Base-by-base conservation (phyloP, 2,888 invertebrate genomes). In the Ceriagrion tenellum region DNA sequence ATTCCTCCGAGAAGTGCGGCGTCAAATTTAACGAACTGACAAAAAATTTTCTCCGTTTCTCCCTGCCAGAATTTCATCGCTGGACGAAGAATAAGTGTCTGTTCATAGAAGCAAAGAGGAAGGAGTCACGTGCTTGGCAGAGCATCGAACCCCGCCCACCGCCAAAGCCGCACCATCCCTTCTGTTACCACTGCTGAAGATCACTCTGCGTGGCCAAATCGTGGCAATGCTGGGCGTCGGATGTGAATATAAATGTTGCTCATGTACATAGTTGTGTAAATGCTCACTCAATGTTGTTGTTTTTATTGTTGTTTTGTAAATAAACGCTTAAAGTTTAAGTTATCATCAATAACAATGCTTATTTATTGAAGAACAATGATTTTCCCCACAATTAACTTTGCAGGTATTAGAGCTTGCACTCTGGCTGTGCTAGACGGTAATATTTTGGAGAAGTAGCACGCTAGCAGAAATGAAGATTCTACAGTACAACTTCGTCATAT, bases 291-390 rank as follows among this genome's bases (percentile, higher is more conserved):
- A 81, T 35, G 35, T 81, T 81, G 81, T 81, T 81, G 81, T 93
- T 93, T 69, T 47, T 91, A 35, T 74, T 93, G 26, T 91, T 91
- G 91, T 93, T 93, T 23, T 93, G 93, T 93, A 93, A 93, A 93
- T 93, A 93, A 93, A 93, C 0, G 4, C 8, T 93, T 47, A 47
- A 74, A 93, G 16, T 40, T 74, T 93, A 55, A 26, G 35, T 59
- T 59, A 35, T 6, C 18, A 23, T 0, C 20, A 30, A 16, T 56
- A 90, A 90, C 16, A 2, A 55, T 90, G 30, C 1, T 26, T 69
- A 90, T 56, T 90, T 56, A 8, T 59, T 59, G 59, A 20, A 4
- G 16, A 12, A 90, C 8, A 55, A 3, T 30, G 56, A 20, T 30
- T 18, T 18, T 69, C n/a, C 69, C n/a, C 8, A 47, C 47, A 8